Evolutionary conservation across 2,113 vertebrate genomes (phyloP).

Genomic region (Daboia siamensis): DNA sequence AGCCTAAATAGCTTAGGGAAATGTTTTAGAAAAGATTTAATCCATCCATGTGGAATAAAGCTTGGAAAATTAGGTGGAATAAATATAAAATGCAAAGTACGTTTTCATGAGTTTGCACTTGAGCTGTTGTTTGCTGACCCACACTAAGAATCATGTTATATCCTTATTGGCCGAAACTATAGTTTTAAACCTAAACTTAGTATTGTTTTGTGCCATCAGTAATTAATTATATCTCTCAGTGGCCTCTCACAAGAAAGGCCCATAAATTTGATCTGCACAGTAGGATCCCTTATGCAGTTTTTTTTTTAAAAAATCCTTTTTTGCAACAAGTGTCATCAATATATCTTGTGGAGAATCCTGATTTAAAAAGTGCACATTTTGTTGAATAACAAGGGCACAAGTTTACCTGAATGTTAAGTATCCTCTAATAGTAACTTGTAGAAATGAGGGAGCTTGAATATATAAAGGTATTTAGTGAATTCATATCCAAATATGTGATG

Average conservation of each 20-base stretch:
- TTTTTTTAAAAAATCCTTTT: neutral
- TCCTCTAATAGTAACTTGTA: neutral
- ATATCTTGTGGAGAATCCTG: neutral
- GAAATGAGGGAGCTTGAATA: neutral
- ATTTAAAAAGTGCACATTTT: neutral
- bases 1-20: slow-evolving; percentile 55
- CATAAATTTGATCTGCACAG: neutral
- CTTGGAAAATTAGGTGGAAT: slow-evolving; percentile 54
- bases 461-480: neutral
- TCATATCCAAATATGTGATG: neutral
- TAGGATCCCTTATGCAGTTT: neutral
- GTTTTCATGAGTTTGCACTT: slow-evolving; percentile 55
- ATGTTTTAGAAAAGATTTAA: slow-evolving; percentile 51
- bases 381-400: neutral
- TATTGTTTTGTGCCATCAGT: slow-evolving; percentile 15
- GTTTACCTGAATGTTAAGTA: neutral
- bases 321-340: neutral
- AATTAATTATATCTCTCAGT: slow-evolving; percentile 25
- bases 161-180: slow-evolving; percentile 19
- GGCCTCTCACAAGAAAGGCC: neutral
- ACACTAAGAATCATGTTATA: slow-evolving; percentile 14
- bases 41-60: slow-evolving; percentile 53
- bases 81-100: slow-evolving; percentile 45
- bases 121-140: slow-evolving; percentile 49
- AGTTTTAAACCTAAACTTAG: slow-evolving; percentile 28